Evolutionary conservation across 2,888 invertebrate genomes (phyloP).

Genomic region (Thymelicus sylvestris): DNA sequence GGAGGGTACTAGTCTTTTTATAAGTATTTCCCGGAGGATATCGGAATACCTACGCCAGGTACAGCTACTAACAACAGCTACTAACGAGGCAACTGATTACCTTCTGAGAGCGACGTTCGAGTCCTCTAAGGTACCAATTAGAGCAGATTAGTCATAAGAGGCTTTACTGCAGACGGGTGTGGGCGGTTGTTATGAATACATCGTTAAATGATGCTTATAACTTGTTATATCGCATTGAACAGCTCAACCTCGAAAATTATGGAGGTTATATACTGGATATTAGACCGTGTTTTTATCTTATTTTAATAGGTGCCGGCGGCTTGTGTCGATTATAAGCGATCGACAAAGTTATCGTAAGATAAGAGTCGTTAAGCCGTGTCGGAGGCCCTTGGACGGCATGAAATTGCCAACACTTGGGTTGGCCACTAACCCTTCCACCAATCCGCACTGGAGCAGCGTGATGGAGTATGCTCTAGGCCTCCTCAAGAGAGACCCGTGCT

Average conservation of each 20-base stretch:
- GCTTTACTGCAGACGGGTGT: slow-evolving; percentile 50
- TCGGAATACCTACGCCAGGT: slow-evolving; percentile 7
- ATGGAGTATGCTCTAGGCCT: too few relatives aligned
- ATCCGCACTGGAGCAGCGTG: too few relatives aligned
- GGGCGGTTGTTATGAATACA: slow-evolving; percentile 35
- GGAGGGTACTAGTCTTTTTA: not conserved
- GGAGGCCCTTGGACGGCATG: too few relatives aligned
- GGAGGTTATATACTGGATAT: not conserved
- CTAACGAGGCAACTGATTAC: slow-evolving; percentile 27
- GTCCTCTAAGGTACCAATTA: slow-evolving; percentile 54
- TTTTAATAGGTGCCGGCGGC: too few relatives aligned
- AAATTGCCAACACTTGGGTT: too few relatives aligned
- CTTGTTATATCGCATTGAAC: slow-evolving; percentile 16
- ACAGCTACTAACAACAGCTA: slow-evolving; percentile 28
- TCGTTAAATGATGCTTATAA: slow-evolving; percentile 32
- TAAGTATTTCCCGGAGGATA: not conserved
- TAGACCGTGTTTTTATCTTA: too few relatives aligned
- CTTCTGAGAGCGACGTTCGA: slow-evolving; percentile 24
- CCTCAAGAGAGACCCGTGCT: too few relatives aligned
- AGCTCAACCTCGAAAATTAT: not conserved
- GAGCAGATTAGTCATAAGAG: slow-evolving; percentile 63
- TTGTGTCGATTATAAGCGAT: too few relatives aligned
- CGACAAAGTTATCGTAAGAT: too few relatives aligned
- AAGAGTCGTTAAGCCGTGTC: too few relatives aligned
- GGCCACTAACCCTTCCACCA: too few relatives aligned